These are phyloP conservation scores for Pseudochirops cupreus DNA, from an alignment of 2,797 vertebrate species.

Conservation along the genomic window DNA sequence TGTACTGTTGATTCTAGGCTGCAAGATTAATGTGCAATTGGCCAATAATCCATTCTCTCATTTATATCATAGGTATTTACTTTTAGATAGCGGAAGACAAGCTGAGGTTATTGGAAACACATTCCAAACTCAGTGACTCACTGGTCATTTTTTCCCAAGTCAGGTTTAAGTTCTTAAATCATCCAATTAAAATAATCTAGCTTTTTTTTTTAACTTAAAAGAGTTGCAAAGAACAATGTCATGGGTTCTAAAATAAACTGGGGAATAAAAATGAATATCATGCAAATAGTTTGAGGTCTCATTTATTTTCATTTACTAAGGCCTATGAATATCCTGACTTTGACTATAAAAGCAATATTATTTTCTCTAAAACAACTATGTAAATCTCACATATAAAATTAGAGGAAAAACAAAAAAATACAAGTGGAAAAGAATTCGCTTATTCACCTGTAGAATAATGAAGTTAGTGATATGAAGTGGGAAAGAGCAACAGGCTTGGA, in stretches of 20 bases:
- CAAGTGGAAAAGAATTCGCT: background rate
- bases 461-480: background rate
- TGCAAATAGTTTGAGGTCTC: background rate
- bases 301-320: background rate
- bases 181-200: background rate
- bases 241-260: background rate
- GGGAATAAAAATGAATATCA: background rate
- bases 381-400: background rate
- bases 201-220: background rate
- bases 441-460: background rate
- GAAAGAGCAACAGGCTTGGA: background rate
- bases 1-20: slow-evolving; percentile 34
- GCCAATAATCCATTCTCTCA: slow-evolving; percentile 64
- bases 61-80: slow-evolving; percentile 65
- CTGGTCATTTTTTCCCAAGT: slow-evolving; percentile 60
- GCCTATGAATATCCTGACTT: background rate
- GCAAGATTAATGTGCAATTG: slow-evolving; percentile 55
- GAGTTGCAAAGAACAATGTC: background rate
- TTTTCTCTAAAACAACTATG: background rate
- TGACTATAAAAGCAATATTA: background rate
- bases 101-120: slow-evolving; percentile 62
- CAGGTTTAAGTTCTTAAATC: slow-evolving; percentile 49
- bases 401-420: background rate
- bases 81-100: slow-evolving; percentile 67
- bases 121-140: slow-evolving; percentile 18